Conservation (phyloP, 2,797 vertebrate species). For the Myioborus miniatus region DNA sequence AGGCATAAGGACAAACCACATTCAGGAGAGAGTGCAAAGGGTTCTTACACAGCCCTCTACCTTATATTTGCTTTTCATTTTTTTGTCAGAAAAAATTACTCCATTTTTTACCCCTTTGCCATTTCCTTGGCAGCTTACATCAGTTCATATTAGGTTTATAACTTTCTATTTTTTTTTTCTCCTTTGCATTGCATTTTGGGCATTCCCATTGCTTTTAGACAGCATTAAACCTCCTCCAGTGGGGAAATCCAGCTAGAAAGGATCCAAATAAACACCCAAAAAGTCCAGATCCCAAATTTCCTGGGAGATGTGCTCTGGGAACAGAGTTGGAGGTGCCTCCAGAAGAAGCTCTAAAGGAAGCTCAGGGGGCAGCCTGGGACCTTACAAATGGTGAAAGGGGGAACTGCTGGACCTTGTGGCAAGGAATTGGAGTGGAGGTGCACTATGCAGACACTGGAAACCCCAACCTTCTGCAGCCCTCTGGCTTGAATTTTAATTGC, state of each 20-base stretch:
- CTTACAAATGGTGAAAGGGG: background rate
- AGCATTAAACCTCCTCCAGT: accelerated
- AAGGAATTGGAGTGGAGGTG: background rate
- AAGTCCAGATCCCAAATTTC: background rate
- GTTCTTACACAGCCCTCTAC: background rate
- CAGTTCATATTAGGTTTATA: background rate
- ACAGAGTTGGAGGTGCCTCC: background rate
- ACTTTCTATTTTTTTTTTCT: background rate
- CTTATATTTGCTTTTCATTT: constrained; percentile 2
- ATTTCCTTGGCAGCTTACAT: constrained; percentile 5
- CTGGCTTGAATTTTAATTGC: background rate
- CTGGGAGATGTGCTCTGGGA: background rate
- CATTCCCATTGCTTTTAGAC: background rate
- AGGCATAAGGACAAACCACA: background rate
- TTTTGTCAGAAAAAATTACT: constrained; percentile 18
- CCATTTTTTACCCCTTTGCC: background rate
- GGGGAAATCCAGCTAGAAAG: background rate
- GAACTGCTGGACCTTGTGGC: background rate
- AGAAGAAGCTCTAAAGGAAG: background rate
- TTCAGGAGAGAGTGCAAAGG: background rate
- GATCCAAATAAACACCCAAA: background rate
- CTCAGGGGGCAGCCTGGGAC: accelerated
- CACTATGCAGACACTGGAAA: background rate
- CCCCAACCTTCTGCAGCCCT: background rate
- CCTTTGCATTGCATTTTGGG: background rate